Evolutionary conservation across 2,797 vertebrate genomes (phyloP).

Genomic region (Cynodonichthys magdalenae): DNA sequence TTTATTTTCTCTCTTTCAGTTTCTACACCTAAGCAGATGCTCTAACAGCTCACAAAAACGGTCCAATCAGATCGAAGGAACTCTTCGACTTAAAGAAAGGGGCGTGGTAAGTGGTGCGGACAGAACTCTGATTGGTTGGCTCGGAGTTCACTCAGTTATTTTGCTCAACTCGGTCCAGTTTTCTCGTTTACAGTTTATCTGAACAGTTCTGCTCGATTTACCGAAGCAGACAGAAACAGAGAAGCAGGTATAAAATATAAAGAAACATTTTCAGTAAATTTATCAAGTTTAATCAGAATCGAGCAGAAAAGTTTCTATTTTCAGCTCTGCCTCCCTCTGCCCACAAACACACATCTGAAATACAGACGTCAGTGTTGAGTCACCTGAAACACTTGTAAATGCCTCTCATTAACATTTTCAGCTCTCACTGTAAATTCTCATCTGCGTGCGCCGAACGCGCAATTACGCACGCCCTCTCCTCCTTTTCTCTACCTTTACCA

Average conservation of each 20-base stretch:
- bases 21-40: constrained; percentile 22
- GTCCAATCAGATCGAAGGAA: constrained; percentile 56
- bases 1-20: background rate
- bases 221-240: constrained; percentile 4
- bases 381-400: constrained; percentile 21
- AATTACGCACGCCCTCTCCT: constrained; percentile 70
- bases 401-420: constrained; percentile 27
- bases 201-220: constrained; percentile 1
- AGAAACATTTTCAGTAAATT: background rate
- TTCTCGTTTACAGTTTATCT: constrained; percentile 14
- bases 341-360: background rate
- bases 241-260: constrained; percentile 1
- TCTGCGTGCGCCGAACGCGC: constrained; percentile 37
- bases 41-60: constrained; percentile 48
- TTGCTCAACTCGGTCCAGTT: constrained; percentile 25
- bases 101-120: constrained; percentile 61
- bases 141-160: constrained; percentile 16
- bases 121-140: constrained; percentile 69
- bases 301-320: background rate
- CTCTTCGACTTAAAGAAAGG: background rate
- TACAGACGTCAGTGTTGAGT: constrained; percentile 29
- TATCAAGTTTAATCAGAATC: background rate
- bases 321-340: background rate
- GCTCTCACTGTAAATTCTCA: constrained; percentile 26
- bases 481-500: constrained; percentile 32